Percentiles rank a stretch among this genome's conserved stretches.
Evolutionary conservation across 2,797 vertebrate species (phyloP).

Genomic region (Cynodonichthys magdalenae): DNA sequence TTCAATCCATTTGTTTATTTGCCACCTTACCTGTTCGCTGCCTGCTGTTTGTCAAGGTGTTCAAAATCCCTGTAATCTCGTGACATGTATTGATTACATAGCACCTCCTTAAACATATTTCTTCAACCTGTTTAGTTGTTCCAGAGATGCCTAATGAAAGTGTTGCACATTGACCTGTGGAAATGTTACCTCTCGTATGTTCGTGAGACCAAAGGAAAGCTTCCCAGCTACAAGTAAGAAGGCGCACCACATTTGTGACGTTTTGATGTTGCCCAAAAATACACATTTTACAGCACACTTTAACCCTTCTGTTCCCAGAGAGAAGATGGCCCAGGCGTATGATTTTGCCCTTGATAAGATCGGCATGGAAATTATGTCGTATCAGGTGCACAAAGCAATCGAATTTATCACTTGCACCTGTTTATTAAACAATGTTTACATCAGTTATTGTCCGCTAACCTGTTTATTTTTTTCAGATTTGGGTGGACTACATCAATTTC

Average conservation of each 20-base stretch:
- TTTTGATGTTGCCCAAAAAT: background rate
- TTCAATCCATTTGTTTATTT: no score
- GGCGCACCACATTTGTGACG: background rate
- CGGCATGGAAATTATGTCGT: constrained; percentile 99
- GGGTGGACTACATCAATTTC: constrained; percentile 99
- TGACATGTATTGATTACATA: background rate
- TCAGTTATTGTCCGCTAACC: constrained; percentile 9
- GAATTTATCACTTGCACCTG: background rate
- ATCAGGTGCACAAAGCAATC: constrained; percentile 85
- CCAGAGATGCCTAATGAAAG: constrained; percentile 99
- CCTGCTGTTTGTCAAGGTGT: background rate
- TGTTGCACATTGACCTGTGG: constrained; percentile 99
- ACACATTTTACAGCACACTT: background rate
- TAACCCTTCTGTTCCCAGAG: constrained; percentile 78
- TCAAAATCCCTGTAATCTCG: background rate
- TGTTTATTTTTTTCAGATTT: constrained; percentile 84
- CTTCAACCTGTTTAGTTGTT: constrained; percentile 85
- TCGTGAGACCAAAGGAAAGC: constrained; percentile 98
- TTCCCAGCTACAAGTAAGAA: constrained; percentile 99
- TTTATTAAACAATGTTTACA: background rate
- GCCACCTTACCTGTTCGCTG: background rate
- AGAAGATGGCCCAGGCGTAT: constrained; percentile 99
- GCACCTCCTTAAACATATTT: constrained; percentile 14
- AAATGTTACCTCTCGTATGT: constrained; percentile 99
- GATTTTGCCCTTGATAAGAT: constrained; percentile 99